These are phyloP conservation scores for Acleris literana DNA, from an alignment of 2,888 invertebrate species.

Conservation along the genomic window DNA sequence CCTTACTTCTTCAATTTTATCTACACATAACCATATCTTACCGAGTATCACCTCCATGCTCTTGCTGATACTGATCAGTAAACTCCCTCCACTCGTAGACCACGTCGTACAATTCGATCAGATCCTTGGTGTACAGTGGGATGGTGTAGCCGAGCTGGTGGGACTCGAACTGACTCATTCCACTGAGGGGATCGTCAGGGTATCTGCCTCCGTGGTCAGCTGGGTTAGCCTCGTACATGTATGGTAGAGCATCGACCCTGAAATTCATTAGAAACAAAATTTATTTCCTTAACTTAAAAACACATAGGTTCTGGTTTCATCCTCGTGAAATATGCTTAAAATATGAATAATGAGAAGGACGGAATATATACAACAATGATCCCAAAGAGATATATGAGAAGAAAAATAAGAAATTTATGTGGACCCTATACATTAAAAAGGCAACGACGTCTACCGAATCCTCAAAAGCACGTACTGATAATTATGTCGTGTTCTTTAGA, in stretches of 20 bases:
- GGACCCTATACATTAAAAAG: too few relatives aligned
- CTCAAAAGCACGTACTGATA: too few relatives aligned
- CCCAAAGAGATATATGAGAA: too few relatives aligned
- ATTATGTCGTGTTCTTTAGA: too few relatives aligned
- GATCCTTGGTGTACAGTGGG: constrained; percentile 86
- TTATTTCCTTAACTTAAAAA: background rate
- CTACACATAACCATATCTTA: constrained; percentile 44
- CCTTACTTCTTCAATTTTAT: too few relatives aligned
- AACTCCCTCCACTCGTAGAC: constrained; percentile 83
- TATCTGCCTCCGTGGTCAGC: constrained; percentile 63
- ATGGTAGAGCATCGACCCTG: constrained; percentile 86
- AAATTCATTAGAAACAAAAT: background rate
- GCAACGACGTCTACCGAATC: too few relatives aligned
- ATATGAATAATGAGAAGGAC: too few relatives aligned
- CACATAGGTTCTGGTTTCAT: too few relatives aligned
- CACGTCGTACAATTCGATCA: constrained; percentile 81
- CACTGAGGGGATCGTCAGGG: constrained; percentile 81
- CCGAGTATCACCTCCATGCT: constrained; percentile 71
- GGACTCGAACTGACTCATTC: constrained; percentile 67
- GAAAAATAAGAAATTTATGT: too few relatives aligned
- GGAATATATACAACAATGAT: too few relatives aligned
- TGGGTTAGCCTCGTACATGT: constrained; percentile 81
- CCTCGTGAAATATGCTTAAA: too few relatives aligned
- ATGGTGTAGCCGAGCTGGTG: constrained; percentile 82
- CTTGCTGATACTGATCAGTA: constrained; percentile 73